Evolutionary conservation across 2,888 invertebrate genomes (phyloP).

Genomic region (Orgyia antiqua): DNA sequence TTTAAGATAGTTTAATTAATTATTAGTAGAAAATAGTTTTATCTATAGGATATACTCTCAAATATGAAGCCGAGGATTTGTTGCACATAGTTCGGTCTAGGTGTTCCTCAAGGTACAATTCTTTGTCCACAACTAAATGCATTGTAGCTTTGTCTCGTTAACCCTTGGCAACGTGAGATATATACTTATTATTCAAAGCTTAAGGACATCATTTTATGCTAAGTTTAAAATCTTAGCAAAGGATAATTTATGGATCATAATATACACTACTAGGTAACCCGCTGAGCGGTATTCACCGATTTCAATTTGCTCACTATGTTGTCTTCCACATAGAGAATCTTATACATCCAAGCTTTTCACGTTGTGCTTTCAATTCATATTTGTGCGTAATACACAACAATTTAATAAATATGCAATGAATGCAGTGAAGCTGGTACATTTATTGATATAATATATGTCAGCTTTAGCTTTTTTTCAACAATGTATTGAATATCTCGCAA

Average conservation of each 20-base stretch:
- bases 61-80: slow-evolving; percentile 19
- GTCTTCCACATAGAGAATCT: slow-evolving; percentile 67
- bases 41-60: slow-evolving; percentile 18
- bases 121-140: slow-evolving; percentile 8
- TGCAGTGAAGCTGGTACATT: slow-evolving; percentile 37
- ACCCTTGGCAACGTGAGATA: slow-evolving; percentile 8
- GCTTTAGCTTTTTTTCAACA: slow-evolving; percentile 58
- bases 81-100: slow-evolving; percentile 16
- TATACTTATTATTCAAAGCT: slow-evolving; percentile 25
- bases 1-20: slow-evolving; percentile 28
- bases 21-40: slow-evolving; percentile 33
- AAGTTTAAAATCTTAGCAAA: slow-evolving; percentile 35
- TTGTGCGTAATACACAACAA: slow-evolving; percentile 56
- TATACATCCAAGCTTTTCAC: slow-evolving; percentile 49
- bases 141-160: background rate
- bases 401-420: slow-evolving; percentile 32
- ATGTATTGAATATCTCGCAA: slow-evolving; percentile 59
- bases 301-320: slow-evolving; percentile 67
- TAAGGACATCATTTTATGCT: slow-evolving; percentile 31
- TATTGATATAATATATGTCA: slow-evolving; percentile 26
- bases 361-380: slow-evolving; percentile 52
- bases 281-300: slow-evolving; percentile 33
- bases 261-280: slow-evolving; percentile 41
- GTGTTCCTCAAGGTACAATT: slow-evolving; percentile 20
- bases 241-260: slow-evolving; percentile 31